Evolutionary conservation across 2,113 vertebrate genomes (phyloP), one percentile per base, ranked within the genome.

Genomic region (Calonectris borealis): DNA sequence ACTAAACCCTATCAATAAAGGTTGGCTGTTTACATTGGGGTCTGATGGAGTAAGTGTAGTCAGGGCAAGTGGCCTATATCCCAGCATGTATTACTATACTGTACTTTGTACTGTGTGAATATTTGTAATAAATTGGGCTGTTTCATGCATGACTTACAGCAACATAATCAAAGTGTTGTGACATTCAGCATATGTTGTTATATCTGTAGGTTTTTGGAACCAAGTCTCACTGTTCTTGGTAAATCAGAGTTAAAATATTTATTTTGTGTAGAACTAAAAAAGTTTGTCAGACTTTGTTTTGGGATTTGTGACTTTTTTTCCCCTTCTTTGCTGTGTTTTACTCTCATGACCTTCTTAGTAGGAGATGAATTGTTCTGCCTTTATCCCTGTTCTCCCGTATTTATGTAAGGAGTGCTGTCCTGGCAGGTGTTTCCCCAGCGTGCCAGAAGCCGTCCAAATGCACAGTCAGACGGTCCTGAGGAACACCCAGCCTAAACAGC

Each of bases 211-310:
- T 42, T 40, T 62, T 54, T 52, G 31, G 34, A 88, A 42, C 60
- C 36, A 42, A 87, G 10, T 36, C 58, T 88, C 64, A 5, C 72
- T 73, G 16, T 54, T 54, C 76, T 49, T 68, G 73, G 52, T 46
- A 55, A 78, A 55, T 19, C 34, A 14, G 83, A 88, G 65, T 77
- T 60, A 12, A 87, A 92, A 27, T 96, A 88, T 95, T 95, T 96
- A 88, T 96, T 95, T 92, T 83, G 75, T 22, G 75, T 79, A 88
- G 83, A 82, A 88, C 79, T 94, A 84, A 92, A 94, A 25, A 14
- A 1, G 13, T 84, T 72, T 73, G 46, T 82, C 83, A 38, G 79
- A 66, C 46, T 82, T 69, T 25, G 21, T 14, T 72, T 54, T 11
- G 81, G 64, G 69, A 44, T 46, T n/a, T 31, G 54, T 42, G 87